Percentiles rank a stretch among this genome's conserved stretches.
Evolutionary conservation across 1,140 invertebrate species (phyloP).

Genomic region (Panulirus ornatus): DNA sequence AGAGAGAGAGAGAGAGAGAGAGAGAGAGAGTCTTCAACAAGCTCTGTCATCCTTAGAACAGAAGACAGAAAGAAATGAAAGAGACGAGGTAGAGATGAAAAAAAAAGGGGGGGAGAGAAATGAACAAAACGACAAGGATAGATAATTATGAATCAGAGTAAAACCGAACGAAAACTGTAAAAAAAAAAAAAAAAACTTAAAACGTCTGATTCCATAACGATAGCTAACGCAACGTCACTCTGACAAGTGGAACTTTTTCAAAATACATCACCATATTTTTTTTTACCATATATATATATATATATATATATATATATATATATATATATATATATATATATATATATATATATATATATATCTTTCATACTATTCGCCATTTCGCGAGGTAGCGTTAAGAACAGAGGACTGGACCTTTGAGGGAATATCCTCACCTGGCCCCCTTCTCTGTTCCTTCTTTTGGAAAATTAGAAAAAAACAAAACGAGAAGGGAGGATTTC

Average conservation of each 20-base stretch:
- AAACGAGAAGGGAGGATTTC: too few relatives aligned
- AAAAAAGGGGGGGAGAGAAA: background rate
- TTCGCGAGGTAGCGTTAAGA: too few relatives aligned
- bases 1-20: background rate
- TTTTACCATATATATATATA: slow-evolving; percentile 31
- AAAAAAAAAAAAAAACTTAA: too few relatives aligned
- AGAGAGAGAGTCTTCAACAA: background rate
- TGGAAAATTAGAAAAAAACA: too few relatives aligned
- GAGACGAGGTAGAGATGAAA: background rate
- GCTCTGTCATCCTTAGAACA: background rate
- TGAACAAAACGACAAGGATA: background rate
- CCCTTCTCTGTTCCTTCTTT: too few relatives aligned
- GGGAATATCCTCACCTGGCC: too few relatives aligned
- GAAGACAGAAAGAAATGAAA: background rate
- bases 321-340: slow-evolving; percentile 49
- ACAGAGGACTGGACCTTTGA: too few relatives aligned
- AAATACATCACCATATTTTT: slow-evolving; percentile 20
- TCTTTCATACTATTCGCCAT: too few relatives aligned
- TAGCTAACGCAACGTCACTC: background rate
- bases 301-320: slow-evolving; percentile 25
- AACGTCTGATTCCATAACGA: too few relatives aligned
- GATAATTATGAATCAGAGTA: background rate
- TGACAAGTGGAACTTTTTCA: too few relatives aligned
- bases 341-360: slow-evolving; percentile 52
- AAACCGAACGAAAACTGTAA: background rate